Base-by-base conservation (phyloP, 1,140 invertebrate species). In the Aphelinus atriplicis region DNA sequence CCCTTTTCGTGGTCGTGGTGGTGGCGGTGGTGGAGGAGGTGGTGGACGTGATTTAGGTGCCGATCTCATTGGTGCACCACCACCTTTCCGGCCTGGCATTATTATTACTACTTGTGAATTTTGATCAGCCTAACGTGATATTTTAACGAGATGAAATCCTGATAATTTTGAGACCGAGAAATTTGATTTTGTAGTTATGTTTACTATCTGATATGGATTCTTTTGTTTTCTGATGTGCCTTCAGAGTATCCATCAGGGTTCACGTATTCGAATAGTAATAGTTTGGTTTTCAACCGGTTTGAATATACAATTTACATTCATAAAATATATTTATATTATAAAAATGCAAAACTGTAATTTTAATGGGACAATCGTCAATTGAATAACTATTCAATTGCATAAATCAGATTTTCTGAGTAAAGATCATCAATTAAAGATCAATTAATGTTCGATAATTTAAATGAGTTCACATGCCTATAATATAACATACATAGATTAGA, bases 171-270 rank as follows among this genome's bases (percentile, higher is more conserved):
- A 70, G 2, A 7, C 68, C 6, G 10, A 70, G 53, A 7, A 3
- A 50, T 48, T 2, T 43, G 6, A 43, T 2, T 51, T 60, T 9
- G 7, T 1, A 9, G 57, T 58, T 58, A 7, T 61, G 2, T 7
- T 26, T 43, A 55, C 4, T 55, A 56, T 67, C n/a, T 9, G 56
- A n/a, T 55, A n/a, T 43, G 3, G 0, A 61, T 2, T 71, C 60
- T 71, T 71, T 71, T 71, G 60, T 63, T 71, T 71, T 62, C 9
- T 4, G n/a, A n/a, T 5, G 6, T 4, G 45, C 7, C 58, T 70
- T 60, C 42, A 61, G 7, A 61, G 47, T 57, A 57, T 50, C 56
- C 10, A 42, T 48, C 45, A 65, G 47, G 2, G 10, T n/a, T 1
- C 2, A 48, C n/a, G 7, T 3, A 46, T 50, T 9, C 9, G 26